Percentiles rank a stretch among this genome's conserved stretches.
These are phyloP conservation scores for Idaea straminata DNA, from an alignment of 2,888 invertebrate species.

Conservation along the genomic window DNA sequence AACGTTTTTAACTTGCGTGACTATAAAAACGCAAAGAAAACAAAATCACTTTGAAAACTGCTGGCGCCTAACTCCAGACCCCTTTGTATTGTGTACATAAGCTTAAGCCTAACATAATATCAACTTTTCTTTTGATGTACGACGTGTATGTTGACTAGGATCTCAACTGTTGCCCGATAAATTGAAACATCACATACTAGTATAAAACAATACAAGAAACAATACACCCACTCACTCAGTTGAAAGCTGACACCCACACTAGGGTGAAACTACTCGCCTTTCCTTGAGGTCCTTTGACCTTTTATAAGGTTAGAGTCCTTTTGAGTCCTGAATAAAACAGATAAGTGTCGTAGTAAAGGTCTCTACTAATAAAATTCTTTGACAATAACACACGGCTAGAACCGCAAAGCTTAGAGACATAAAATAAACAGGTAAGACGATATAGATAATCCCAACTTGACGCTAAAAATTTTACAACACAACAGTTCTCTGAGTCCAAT, in stretches of 20 bases:
- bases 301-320: slow-evolving; percentile 1
- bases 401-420: neutral
- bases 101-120: neutral
- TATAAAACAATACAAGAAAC: neutral
- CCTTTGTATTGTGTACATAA: neutral
- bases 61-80: neutral
- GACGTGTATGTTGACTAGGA: neutral
- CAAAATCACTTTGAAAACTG: neutral
- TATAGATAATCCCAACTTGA: neutral
- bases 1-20: neutral
- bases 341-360: neutral
- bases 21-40: neutral
- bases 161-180: neutral
- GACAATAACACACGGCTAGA: neutral
- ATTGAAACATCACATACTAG: neutral
- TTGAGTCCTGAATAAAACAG: neutral
- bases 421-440: neutral
- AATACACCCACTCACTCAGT: neutral
- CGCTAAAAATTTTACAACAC: neutral
- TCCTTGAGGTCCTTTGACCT: neutral
- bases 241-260: neutral
- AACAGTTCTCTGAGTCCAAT: neutral
- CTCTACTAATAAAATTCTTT: neutral
- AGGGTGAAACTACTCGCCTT: neutral
- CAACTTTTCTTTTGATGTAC: neutral